Percentiles rank a stretch among this genome's conserved stretches.
Conservation (phyloP, 2,113 vertebrate genomes). For the Coregonus clupeaformis region DNA sequence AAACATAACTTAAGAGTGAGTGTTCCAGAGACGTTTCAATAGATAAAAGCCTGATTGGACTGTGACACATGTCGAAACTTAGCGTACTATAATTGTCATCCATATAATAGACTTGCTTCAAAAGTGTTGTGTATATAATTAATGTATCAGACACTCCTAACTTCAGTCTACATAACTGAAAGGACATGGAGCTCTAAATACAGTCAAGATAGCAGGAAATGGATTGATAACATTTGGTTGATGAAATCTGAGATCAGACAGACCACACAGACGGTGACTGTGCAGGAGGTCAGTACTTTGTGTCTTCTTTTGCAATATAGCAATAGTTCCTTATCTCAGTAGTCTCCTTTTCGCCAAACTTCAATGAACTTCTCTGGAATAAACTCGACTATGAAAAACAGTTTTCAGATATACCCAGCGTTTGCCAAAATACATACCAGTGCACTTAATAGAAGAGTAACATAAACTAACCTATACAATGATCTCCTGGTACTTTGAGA, state of each 20-base stretch:
- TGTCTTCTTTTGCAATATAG: neutral
- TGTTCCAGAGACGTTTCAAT: neutral
- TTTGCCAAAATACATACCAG: constrained; percentile 1
- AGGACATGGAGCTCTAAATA: neutral
- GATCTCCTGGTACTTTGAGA: neutral
- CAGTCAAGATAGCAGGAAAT: too few relatives aligned
- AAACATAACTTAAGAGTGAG: neutral
- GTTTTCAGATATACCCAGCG: neutral
- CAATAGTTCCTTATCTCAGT: neutral
- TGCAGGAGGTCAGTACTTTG: too few relatives aligned
- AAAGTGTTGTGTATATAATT: neutral
- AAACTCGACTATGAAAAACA: neutral
- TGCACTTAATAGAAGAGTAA: neutral
- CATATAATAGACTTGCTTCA: neutral
- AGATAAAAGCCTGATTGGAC: too few relatives aligned
- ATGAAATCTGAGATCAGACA: neutral
- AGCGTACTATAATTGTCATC: neutral
- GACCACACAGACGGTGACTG: neutral
- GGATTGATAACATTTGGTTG: neutral
- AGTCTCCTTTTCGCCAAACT: neutral
- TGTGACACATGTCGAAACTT: neutral
- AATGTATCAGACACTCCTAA: neutral
- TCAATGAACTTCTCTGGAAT: neutral
- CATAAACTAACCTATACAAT: neutral
- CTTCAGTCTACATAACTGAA: neutral